These are phyloP conservation scores for Myiozetetes cayanensis DNA, from an alignment of 2,113 vertebrate genomes.

Conservation along the genomic window DNA sequence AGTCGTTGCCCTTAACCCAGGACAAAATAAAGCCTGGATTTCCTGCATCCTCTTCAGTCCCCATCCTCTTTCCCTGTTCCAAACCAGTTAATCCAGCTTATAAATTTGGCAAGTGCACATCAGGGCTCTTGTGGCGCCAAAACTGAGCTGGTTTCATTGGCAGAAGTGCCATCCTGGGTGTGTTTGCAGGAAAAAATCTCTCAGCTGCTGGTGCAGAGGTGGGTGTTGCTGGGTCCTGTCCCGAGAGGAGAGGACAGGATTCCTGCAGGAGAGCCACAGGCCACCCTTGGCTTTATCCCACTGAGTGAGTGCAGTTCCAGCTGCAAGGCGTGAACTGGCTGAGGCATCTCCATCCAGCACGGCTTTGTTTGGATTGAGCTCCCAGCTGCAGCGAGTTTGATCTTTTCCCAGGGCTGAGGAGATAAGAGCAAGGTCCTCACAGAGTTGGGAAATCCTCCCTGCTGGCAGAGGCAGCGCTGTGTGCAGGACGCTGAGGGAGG, in stretches of 20 bases:
- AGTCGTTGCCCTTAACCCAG: not conserved
- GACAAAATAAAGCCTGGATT: not conserved
- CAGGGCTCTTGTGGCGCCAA: not conserved
- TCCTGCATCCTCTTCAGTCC: not conserved
- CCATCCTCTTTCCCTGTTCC: not conserved
- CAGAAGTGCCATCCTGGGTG: too few species aligned
- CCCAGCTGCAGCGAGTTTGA: not conserved
- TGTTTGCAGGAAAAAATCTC: not conserved
- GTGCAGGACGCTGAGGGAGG: not conserved
- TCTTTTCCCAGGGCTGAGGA: not conserved
- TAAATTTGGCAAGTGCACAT: not conserved
- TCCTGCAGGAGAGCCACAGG: not conserved
- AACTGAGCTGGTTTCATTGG: not conserved
- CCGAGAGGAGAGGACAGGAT: not conserved
- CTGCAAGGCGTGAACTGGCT: not conserved
- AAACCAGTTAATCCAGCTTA: not conserved
- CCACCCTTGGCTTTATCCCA: not conserved
- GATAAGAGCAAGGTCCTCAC: not conserved
- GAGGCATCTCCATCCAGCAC: not conserved
- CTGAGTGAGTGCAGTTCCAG: not conserved
- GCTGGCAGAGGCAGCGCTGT: rapidly evolving
- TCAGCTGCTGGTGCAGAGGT: not conserved
- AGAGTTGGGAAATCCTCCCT: not conserved
- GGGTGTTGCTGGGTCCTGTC: not conserved
- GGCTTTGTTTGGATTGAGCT: not conserved